phyloP scores from a whole-genome alignment of 2,113 vertebrate genomes.

The Prunella fulvescens region DNA sequence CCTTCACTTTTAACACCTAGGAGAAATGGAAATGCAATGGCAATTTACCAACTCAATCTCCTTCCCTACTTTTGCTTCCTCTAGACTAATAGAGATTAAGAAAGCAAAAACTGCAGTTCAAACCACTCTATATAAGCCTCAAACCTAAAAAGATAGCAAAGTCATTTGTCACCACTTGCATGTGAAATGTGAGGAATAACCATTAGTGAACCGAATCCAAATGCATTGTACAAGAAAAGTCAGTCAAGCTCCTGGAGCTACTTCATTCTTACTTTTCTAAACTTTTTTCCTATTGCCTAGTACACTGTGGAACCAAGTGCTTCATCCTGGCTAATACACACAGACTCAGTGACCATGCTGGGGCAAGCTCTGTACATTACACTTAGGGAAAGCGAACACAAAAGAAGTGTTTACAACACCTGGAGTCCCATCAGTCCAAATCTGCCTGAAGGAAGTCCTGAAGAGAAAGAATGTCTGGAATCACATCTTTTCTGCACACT shows the following conservation, averaged over 20 bases:
- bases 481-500: background rate
- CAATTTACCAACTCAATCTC: background rate
- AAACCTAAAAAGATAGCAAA: background rate
- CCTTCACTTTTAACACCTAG: background rate
- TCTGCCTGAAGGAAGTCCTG: background rate
- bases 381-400: background rate
- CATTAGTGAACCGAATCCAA: background rate
- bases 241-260: background rate
- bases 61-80: background rate
- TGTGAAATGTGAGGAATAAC: background rate
- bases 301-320: background rate
- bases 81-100: background rate
- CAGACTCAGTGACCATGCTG: background rate
- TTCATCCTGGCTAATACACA: rapidly evolving
- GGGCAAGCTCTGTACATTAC: rapidly evolving
- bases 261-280: background rate
- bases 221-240: background rate
- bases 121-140: background rate
- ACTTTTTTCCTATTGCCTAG: background rate
- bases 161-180: background rate
- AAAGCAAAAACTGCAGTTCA: background rate
- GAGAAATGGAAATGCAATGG: background rate
- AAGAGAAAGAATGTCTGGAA: background rate
- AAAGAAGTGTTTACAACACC: background rate
- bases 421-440: background rate